A percentile compares a stretch with the other conserved stretches of the same genome.
Conservation (phyloP, 2,797 vertebrate genomes). For the Peromyscus attwateri region DNA sequence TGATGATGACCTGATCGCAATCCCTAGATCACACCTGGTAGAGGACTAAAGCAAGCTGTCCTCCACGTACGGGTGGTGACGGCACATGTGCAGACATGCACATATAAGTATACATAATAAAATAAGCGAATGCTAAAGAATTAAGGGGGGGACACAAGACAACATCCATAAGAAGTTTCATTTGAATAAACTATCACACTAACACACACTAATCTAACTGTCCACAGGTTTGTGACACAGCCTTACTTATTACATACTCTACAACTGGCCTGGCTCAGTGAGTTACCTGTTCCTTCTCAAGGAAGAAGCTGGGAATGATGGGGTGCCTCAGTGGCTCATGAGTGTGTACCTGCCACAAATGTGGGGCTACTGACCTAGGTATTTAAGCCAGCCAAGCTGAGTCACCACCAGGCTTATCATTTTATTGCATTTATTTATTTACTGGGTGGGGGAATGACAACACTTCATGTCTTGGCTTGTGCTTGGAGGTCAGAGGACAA, state of each 20-base stretch:
- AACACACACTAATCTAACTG: too few relatives aligned
- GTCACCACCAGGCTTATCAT: background rate
- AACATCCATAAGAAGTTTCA: background rate
- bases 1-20: background rate
- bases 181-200: background rate
- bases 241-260: background rate
- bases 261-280: background rate
- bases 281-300: background rate
- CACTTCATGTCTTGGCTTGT: background rate
- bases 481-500: too few relatives aligned
- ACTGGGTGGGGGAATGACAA: too few relatives aligned
- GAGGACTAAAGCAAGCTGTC: background rate
- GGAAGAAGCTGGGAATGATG: background rate
- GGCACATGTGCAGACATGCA: background rate
- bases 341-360: background rate
- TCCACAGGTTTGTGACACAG: background rate
- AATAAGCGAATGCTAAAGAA: background rate
- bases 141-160: background rate
- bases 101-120: too few relatives aligned
- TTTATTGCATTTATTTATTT: background rate
- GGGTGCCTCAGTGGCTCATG: background rate
- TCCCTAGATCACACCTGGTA: background rate
- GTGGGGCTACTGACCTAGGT: background rate
- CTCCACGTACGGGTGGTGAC: background rate
- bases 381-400: background rate